Evolutionary conservation across 2,113 vertebrate species (phyloP).

Genomic region (Etheostoma cragini): DNA sequence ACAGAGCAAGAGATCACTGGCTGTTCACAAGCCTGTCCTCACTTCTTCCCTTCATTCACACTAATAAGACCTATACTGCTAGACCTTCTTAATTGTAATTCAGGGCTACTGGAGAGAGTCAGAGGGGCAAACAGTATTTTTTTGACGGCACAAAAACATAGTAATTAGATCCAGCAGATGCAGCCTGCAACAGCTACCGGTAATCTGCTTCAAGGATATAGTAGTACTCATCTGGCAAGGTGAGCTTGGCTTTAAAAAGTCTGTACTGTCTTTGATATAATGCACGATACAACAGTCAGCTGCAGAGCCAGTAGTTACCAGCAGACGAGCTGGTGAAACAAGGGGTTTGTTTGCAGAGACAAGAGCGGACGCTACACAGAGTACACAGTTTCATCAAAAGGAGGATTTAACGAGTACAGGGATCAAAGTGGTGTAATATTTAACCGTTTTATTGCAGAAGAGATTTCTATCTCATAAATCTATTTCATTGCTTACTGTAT

Average conservation of each 20-base stretch:
- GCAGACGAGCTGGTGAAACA: constrained; percentile 1
- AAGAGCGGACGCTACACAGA: constrained; percentile 8
- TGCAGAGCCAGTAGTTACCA: background rate
- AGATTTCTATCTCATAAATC: constrained; percentile 17
- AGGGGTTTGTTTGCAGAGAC: constrained; percentile 60
- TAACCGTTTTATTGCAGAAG: constrained; percentile 1
- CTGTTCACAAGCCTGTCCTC: constrained; percentile 13
- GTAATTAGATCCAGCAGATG: constrained; percentile 79
- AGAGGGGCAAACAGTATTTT: constrained; percentile 64
- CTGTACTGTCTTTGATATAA: constrained; percentile 46
- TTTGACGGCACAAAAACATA: constrained; percentile 75
- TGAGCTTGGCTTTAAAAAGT: constrained; percentile 54
- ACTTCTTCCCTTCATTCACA: constrained; percentile 43
- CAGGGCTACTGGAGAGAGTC: constrained; percentile 73
- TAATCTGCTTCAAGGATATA: constrained; percentile 64
- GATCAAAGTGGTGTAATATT: constrained; percentile 43
- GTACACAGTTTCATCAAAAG: constrained; percentile 34
- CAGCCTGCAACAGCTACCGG: constrained; percentile 68
- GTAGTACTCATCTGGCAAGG: constrained; percentile 42
- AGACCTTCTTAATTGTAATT: constrained; percentile 64
- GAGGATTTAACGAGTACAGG: constrained; percentile 11
- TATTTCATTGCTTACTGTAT: constrained; percentile 1
- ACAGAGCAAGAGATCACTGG: background rate
- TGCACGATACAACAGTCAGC: background rate
- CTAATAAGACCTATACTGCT: constrained; percentile 56